Evolutionary conservation across 2,797 vertebrate genomes (phyloP).

Genomic region (Gallirallus australis): DNA sequence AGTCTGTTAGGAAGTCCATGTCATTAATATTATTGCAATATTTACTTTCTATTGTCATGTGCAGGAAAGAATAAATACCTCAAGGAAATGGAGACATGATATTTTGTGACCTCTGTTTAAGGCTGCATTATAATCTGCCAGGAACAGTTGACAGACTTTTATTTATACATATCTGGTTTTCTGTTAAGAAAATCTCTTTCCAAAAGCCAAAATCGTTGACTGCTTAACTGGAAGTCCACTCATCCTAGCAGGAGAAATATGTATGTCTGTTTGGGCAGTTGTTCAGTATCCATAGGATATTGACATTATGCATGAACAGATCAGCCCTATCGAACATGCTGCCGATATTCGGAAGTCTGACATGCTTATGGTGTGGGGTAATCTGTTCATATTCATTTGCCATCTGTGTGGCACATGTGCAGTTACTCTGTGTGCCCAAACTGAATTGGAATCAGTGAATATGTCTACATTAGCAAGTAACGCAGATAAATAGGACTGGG

Average conservation of each 20-base stretch:
- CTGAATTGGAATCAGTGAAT: not conserved
- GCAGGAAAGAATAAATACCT: not conserved
- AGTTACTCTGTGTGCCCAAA: not conserved
- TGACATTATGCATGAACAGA: not conserved
- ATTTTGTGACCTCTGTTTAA: not conserved
- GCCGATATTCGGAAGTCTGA: not conserved
- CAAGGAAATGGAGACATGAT: not conserved
- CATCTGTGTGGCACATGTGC: slow-evolving; percentile 6
- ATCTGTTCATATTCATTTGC: slow-evolving; percentile 31
- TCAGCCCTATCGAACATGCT: not conserved
- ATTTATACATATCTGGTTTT: not conserved
- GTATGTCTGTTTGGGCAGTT: not conserved
- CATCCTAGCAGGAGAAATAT: not conserved
- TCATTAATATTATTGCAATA: not conserved
- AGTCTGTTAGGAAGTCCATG: not conserved
- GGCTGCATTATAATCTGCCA: not conserved
- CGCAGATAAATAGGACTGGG: not conserved
- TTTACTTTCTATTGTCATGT: not conserved
- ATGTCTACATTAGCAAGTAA: not conserved
- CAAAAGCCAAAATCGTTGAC: not conserved
- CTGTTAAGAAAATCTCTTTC: not conserved
- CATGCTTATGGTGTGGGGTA: not conserved
- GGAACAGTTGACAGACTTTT: not conserved
- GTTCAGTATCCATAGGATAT: not conserved
- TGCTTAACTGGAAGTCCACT: not conserved